These are phyloP conservation scores for Anabas testudineus DNA, from an alignment of 2,797 vertebrate species.

Conservation along the genomic window DNA sequence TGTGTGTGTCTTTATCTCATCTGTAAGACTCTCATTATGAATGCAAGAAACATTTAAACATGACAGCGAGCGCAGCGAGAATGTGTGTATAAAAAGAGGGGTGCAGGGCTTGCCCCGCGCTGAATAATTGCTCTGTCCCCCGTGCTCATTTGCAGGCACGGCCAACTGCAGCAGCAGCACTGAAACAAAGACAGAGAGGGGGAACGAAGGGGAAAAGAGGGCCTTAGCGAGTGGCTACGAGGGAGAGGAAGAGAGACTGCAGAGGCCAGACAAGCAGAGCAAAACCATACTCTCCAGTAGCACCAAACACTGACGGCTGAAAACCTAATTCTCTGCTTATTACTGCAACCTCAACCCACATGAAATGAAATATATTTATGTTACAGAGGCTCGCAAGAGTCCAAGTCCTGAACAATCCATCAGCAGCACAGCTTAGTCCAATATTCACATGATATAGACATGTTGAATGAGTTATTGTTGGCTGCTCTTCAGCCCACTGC, in stretches of 20 bases:
- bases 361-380: constrained; percentile 58
- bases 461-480: no score
- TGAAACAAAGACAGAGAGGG: constrained; percentile 66
- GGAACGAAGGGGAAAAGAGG: neutral
- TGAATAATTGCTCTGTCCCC: constrained; percentile 77
- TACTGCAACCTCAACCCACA: constrained; percentile 55
- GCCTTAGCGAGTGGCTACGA: constrained; percentile 1
- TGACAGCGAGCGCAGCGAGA: constrained; percentile 7
- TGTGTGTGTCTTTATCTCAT: constrained; percentile 15
- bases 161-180: constrained; percentile 66
- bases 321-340: constrained; percentile 45
- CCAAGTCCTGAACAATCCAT: constrained; percentile 25
- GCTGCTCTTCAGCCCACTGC: no score
- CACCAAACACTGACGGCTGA: constrained; percentile 32
- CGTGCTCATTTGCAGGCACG: constrained; percentile 79
- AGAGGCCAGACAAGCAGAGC: constrained; percentile 43
- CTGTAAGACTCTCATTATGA: constrained; percentile 13
- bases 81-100: constrained; percentile 23
- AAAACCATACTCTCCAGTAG: constrained; percentile 24
- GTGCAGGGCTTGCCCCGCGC: constrained; percentile 56
- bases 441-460: no score
- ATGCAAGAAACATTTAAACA: constrained; percentile 1
- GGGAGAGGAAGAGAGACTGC: constrained; percentile 37
- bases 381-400: constrained; percentile 23
- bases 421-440: constrained; percentile 8